A percentile compares a stretch with the other conserved stretches of the same genome.
These are phyloP conservation scores for Lampris megalopsis DNA, from an alignment of 2,113 vertebrate genomes.

Conservation along the genomic window DNA sequence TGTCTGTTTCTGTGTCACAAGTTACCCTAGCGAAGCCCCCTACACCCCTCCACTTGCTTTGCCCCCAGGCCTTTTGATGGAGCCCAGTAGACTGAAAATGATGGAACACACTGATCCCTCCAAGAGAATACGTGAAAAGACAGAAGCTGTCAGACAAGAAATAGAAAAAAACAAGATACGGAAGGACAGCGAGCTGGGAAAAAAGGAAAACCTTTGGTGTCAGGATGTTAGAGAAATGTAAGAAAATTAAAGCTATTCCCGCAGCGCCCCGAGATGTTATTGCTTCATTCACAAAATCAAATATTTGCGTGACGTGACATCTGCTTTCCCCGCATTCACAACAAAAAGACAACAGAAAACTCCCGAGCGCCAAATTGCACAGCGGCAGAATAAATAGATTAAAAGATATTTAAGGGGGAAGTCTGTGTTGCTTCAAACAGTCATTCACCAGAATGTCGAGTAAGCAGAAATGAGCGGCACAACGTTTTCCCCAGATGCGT, in stretches of 20 bases:
- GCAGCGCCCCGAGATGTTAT: slow-evolving; percentile 37
- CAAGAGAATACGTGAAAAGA: slow-evolving; percentile 56
- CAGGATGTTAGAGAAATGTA: slow-evolving; percentile 44
- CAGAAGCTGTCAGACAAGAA: slow-evolving; percentile 41
- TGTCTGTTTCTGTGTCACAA: slow-evolving; percentile 61
- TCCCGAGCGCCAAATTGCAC: no score
- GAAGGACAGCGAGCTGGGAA: slow-evolving; percentile 16
- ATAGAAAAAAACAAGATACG: slow-evolving; percentile 23
- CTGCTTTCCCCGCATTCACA: no score
- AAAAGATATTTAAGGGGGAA: not conserved
- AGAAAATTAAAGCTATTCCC: slow-evolving; percentile 55
- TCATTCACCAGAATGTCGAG: slow-evolving; percentile 9
- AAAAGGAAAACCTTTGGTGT: slow-evolving; percentile 40
- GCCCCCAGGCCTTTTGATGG: slow-evolving; percentile 53
- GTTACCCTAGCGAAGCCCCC: slow-evolving; percentile 55
- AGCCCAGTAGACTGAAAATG: slow-evolving; percentile 56
- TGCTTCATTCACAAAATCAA: slow-evolving; percentile 61
- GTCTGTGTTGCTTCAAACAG: slow-evolving; percentile 36
- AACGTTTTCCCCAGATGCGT: not conserved
- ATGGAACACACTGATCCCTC: slow-evolving; percentile 45
- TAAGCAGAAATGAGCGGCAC: slow-evolving; percentile 3
- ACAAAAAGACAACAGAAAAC: no score
- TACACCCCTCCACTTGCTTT: slow-evolving; percentile 27
- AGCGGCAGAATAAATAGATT: no score
- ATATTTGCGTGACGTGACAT: not conserved